Base-by-base conservation (phyloP, 2,797 vertebrate species). In the Aulostomus chinensis region DNA sequence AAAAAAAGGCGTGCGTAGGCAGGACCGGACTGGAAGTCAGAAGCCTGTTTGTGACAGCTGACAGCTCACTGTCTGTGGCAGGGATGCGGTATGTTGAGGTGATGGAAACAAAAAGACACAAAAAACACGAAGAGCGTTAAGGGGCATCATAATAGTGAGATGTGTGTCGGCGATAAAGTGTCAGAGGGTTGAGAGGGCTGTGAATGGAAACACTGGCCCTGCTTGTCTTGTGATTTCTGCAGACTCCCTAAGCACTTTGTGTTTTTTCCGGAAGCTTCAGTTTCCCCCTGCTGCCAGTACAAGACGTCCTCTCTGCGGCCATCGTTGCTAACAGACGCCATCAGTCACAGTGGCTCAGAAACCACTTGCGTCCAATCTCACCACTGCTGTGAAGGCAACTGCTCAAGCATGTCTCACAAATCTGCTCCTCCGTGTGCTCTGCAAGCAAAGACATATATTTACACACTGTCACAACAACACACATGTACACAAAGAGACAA, bases 371-470 rank as follows among this genome's bases (percentile, higher is more conserved):
- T 79, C 77, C 77, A 80, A 84, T 87, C 85, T 83, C 86, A 78
- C 81, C 76, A 83, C 80, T 78, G 84, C 85, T 86, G 86, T 80
- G 86, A 85, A 84, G 76, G 80, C 83, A 85, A 88, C 86, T 87
- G 87, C 77, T 87, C 62, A 4, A 64, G 80, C 82, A 77, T 78
- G 77, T 82, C 86, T 88, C 83, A 49, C 78, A 88, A 88, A 89
- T 87, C 85, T 85, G 81, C 80, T 85, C 56, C 76, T 80, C 83
- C 49, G 41, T 84, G 82, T 85, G 81, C 78, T 87, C 74, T 30
- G 68, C 58, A 47, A 83, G 76, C 64, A 62, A 67, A 77, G 69
- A 73, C 80, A 76, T 70, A 76, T 76, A 85, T 86, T 88, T 79
- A 73, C 66, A 66, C 78, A 70, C 37, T n/a, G 17, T 40, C 60